Evolutionary conservation across 1,140 invertebrate species (phyloP).

Genomic region (Scaptodrosophila lebanonensis): DNA sequence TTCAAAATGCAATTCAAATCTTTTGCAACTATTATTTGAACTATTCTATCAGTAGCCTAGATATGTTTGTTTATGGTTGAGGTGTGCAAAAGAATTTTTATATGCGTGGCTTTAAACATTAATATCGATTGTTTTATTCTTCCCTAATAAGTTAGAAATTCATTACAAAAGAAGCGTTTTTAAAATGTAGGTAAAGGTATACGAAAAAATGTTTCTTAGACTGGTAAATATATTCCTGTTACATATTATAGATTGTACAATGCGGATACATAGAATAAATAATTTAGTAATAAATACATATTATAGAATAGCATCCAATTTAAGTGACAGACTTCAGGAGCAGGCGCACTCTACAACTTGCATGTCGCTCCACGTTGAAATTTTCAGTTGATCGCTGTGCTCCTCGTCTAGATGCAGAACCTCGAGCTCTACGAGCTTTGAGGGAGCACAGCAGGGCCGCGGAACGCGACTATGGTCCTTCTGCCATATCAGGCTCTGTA

Average conservation of each 20-base stretch:
- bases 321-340: too few relatives aligned
- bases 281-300: not conserved
- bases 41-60: too few relatives aligned
- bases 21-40: too few relatives aligned
- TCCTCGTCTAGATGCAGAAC: slow-evolving; percentile 83
- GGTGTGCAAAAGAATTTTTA: too few relatives aligned
- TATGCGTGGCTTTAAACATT: too few relatives aligned
- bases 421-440: slow-evolving; percentile 82
- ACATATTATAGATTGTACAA: not conserved
- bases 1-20: too few relatives aligned
- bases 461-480: slow-evolving; percentile 80
- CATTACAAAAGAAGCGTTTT: too few relatives aligned
- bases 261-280: not conserved
- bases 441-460: slow-evolving; percentile 85
- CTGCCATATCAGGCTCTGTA: slow-evolving; percentile 84
- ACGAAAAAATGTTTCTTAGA: not conserved
- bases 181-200: not conserved
- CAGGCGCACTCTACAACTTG: slow-evolving; percentile 86
- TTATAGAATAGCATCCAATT: not conserved
- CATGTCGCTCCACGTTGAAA: slow-evolving; percentile 85
- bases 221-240: not conserved
- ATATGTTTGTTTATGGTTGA: too few relatives aligned
- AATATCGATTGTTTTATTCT: too few relatives aligned
- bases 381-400: slow-evolving; percentile 81
- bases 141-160: too few relatives aligned